A percentile compares a stretch with the other conserved stretches of the same genome.
These are phyloP conservation scores for Nephrotoma appendiculata DNA, from an alignment of 2,888 invertebrate genomes.

Conservation along the genomic window DNA sequence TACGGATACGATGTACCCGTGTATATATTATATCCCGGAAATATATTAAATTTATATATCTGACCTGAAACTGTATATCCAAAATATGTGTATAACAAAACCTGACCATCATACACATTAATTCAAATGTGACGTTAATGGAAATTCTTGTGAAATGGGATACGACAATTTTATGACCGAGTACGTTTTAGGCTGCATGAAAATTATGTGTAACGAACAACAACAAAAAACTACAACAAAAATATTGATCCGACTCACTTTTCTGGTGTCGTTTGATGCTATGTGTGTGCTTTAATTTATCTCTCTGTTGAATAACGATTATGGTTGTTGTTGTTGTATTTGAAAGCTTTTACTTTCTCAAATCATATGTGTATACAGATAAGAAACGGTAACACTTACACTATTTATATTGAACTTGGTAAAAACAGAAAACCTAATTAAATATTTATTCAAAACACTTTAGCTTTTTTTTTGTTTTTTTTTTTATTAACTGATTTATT, in stretches of 20 bases:
- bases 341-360: background rate
- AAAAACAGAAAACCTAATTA: background rate
- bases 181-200: background rate
- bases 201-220: background rate
- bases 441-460: background rate
- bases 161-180: background rate
- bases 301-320: background rate
- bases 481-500: background rate
- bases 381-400: background rate
- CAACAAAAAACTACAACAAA: background rate
- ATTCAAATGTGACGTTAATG: background rate
- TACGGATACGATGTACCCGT: too few relatives aligned
- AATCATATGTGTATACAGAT: background rate
- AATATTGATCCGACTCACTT: background rate
- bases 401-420: background rate
- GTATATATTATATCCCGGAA: too few relatives aligned
- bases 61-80: too few relatives aligned
- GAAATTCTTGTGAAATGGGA: background rate
- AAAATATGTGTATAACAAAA: background rate
- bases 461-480: background rate
- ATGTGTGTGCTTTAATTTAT: background rate
- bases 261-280: background rate
- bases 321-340: background rate
- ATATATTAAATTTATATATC: too few relatives aligned
- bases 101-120: background rate